phyloP scores from a whole-genome alignment of 53 echinoderm and acorn worm genomes.

The Apostichopus leukothele region DNA sequence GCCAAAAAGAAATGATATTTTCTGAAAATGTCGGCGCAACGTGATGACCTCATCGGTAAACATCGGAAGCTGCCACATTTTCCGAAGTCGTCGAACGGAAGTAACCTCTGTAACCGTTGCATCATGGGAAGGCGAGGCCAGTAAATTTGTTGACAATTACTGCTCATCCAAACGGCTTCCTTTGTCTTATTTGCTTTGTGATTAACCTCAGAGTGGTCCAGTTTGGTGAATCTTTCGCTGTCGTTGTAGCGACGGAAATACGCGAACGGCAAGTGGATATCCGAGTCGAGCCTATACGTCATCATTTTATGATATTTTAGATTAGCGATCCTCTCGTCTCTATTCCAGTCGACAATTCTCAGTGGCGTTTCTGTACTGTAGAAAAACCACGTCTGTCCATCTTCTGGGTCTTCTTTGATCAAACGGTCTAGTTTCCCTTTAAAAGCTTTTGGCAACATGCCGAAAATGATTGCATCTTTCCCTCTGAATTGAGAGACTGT shows the following conservation, averaged over 20 bases:
- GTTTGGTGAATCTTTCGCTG: background rate
- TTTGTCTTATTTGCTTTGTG: constrained; percentile 35
- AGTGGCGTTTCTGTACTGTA: constrained; percentile 67
- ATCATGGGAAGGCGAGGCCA: constrained; percentile 83
- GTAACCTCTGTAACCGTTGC: constrained; percentile 57
- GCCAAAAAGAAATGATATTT: constrained; percentile 70
- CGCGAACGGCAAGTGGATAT: constrained; percentile 68
- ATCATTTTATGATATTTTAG: constrained; percentile 86
- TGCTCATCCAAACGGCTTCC: constrained; percentile 52
- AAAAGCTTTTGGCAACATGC: constrained; percentile 59
- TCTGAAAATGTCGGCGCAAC: constrained; percentile 59
- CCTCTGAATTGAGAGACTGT: constrained; percentile 44
- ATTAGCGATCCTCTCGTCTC: constrained; percentile 51
- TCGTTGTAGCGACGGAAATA: constrained; percentile 34
- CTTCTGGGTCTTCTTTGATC: constrained; percentile 26
- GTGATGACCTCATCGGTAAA: constrained; percentile 60
- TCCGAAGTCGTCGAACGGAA: constrained; percentile 72
- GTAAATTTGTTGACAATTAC: constrained; percentile 57
- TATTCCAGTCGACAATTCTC: constrained; percentile 59
- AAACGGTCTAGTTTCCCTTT: constrained; percentile 28
- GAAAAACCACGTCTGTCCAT: constrained; percentile 63
- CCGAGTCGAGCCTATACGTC: constrained; percentile 74
- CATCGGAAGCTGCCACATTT: constrained; percentile 69
- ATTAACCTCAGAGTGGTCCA: constrained; percentile 1
- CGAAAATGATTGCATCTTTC: constrained; percentile 67